Evolutionary conservation across 2,797 vertebrate species (phyloP).

Genomic region (Peromyscus aztecus): DNA sequence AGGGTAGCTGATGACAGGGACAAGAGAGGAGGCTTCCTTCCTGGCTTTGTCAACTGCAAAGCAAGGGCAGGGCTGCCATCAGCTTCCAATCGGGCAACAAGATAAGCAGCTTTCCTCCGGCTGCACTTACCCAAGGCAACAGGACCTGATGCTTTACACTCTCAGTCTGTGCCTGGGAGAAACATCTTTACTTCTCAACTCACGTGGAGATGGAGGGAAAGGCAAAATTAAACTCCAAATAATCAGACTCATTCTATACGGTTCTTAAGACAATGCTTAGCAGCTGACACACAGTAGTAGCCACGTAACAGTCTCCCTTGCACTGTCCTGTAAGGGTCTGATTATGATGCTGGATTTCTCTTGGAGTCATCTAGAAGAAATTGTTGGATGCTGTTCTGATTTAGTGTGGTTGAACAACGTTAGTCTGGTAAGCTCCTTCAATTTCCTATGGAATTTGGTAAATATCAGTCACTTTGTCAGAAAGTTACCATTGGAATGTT

Average conservation of each 20-base stretch:
- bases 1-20: slow-evolving; percentile 42
- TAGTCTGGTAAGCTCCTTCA: neutral
- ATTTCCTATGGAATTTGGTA: slow-evolving; percentile 44
- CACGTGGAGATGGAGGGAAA: slow-evolving; percentile 3
- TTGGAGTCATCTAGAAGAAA: neutral
- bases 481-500: neutral
- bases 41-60: neutral
- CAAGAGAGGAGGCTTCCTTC: slow-evolving; percentile 24
- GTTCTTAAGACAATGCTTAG: neutral
- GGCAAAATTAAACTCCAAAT: slow-evolving; percentile 7
- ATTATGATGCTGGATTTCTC: neutral
- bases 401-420: neutral
- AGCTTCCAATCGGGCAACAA: slow-evolving; percentile 63
- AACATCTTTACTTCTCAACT: slow-evolving; percentile 45
- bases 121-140: neutral
- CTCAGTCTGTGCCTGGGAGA: neutral
- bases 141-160: neutral
- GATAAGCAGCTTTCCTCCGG: slow-evolving; percentile 73
- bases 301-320: neutral
- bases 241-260: neutral
- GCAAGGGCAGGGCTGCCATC: slow-evolving; percentile 40
- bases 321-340: neutral
- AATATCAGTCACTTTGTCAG: neutral
- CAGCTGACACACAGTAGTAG: neutral
- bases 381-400: neutral